Conservation (phyloP, 2,888 invertebrate species). For the Sinotaia quadrata region DNA sequence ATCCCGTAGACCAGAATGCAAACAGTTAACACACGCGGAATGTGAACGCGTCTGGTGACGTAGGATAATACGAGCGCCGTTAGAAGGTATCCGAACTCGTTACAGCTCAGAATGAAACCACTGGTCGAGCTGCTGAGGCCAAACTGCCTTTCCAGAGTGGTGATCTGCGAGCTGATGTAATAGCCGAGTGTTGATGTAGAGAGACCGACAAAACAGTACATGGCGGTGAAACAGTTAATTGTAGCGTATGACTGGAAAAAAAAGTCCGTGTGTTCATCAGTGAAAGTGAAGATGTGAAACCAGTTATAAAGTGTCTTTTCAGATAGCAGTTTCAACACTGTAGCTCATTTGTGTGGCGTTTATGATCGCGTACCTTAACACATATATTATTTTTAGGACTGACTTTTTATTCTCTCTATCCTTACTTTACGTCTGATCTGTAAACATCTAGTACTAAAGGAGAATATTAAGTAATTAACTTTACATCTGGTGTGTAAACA, state of each 20-base stretch:
- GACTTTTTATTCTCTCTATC: too few relatives aligned
- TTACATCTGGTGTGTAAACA: too few relatives aligned
- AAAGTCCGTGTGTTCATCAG: too few relatives aligned
- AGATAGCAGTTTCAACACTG: too few relatives aligned
- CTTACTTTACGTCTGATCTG: too few relatives aligned
- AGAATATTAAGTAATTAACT: too few relatives aligned
- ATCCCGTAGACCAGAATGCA: conserved; percentile 49
- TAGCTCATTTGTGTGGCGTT: too few relatives aligned
- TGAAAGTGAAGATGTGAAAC: too few relatives aligned
- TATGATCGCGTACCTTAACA: too few relatives aligned
- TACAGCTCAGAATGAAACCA: conserved; percentile 60
- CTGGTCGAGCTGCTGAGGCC: conserved; percentile 60
- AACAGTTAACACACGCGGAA: conserved; percentile 47
- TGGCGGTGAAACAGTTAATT: conserved; percentile 44
- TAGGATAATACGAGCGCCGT: conserved; percentile 47
- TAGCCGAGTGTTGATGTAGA: conserved; percentile 44
- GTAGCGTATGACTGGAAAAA: conserved; percentile 41
- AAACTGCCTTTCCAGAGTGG: conserved; percentile 61
- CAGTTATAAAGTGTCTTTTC: too few relatives aligned
- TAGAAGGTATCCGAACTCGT: conserved; percentile 59
- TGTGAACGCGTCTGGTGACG: conserved; percentile 45
- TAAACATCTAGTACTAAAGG: too few relatives aligned
- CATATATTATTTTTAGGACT: too few relatives aligned
- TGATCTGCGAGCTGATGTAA: conserved; percentile 56
- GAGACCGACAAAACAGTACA: conserved; percentile 43